A percentile compares a stretch with the other conserved stretches of the same genome.
phyloP scores from a whole-genome alignment of 2,888 invertebrate genomes.

The Agrochola lychnidis region DNA sequence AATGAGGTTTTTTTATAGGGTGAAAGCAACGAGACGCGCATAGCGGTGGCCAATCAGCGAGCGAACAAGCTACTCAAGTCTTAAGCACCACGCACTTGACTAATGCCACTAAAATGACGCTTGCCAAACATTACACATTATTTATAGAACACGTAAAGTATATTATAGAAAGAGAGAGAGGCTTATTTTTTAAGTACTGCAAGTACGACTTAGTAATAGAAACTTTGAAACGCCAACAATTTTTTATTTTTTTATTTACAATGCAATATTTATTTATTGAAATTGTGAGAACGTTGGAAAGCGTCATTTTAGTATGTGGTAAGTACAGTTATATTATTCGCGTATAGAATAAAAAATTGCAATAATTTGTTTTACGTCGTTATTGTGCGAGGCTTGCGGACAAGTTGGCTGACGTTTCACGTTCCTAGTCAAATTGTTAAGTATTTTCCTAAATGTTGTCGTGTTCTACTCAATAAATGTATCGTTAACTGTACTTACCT shows the following conservation, averaged over 20 bases:
- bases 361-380: constrained; percentile 61
- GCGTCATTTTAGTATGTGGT: constrained; percentile 73
- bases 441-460: constrained; percentile 37
- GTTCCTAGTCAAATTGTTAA: constrained; percentile 64
- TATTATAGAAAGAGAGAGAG: neutral
- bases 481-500: constrained; percentile 67
- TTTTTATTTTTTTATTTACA: neutral
- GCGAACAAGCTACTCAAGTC: constrained; percentile 96
- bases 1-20: constrained; percentile 88
- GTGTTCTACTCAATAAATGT: constrained; percentile 24
- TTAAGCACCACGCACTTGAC: constrained; percentile 74
- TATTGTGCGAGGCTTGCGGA: constrained; percentile 42
- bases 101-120: constrained; percentile 61
- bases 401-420: constrained; percentile 62
- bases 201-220: neutral
- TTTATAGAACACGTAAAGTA: neutral
- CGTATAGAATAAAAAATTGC: constrained; percentile 52
- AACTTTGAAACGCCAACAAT: neutral
- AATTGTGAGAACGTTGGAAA: constrained; percentile 50
- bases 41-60: constrained; percentile 97
- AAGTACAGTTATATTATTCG: constrained; percentile 71
- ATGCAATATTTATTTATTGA: neutral
- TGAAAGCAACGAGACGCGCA: constrained; percentile 96
- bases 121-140: constrained; percentile 31
- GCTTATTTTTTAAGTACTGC: neutral